phyloP scores from a whole-genome alignment of 2,113 vertebrate species.

The Cromileptes altivelis region DNA sequence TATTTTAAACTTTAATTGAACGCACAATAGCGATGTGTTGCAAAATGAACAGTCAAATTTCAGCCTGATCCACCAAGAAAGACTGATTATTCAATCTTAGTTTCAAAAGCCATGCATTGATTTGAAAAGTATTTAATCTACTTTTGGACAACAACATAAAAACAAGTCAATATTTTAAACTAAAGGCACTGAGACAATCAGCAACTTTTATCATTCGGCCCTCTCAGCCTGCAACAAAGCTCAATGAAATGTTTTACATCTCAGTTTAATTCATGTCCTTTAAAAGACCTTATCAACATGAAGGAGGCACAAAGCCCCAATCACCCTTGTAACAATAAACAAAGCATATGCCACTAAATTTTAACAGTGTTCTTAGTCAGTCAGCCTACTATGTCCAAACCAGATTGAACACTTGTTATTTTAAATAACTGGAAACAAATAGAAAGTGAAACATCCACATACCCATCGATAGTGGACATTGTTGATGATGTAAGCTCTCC shows the following conservation, averaged over 20 bases:
- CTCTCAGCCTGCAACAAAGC: slow-evolving; percentile 24
- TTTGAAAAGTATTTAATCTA: slow-evolving; percentile 44
- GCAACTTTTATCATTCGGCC: slow-evolving; percentile 24
- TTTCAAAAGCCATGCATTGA: slow-evolving; percentile 20
- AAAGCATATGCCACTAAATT: neutral
- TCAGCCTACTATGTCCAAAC: neutral
- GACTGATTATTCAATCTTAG: slow-evolving; percentile 14
- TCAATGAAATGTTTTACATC: slow-evolving; percentile 34
- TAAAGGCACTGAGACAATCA: slow-evolving; percentile 21
- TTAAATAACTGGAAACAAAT: slow-evolving; percentile 3
- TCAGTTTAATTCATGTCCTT: slow-evolving; percentile 16
- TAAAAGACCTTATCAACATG: neutral
- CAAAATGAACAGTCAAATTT: neutral
- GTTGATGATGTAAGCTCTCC: neutral
- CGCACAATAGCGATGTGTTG: neutral
- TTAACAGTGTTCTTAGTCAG: neutral
- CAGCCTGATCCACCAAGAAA: slow-evolving; percentile 13
- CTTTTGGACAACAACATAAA: slow-evolving; percentile 37
- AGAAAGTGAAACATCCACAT: neutral
- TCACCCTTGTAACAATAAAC: neutral
- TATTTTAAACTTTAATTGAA: neutral
- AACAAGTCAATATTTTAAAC: slow-evolving; percentile 47
- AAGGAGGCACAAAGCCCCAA: slow-evolving; percentile 9
- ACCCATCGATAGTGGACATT: neutral
- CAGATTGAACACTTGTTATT: neutral